Conservation (phyloP, 2,888 invertebrate genomes). For the Harmothoe impar region DNA sequence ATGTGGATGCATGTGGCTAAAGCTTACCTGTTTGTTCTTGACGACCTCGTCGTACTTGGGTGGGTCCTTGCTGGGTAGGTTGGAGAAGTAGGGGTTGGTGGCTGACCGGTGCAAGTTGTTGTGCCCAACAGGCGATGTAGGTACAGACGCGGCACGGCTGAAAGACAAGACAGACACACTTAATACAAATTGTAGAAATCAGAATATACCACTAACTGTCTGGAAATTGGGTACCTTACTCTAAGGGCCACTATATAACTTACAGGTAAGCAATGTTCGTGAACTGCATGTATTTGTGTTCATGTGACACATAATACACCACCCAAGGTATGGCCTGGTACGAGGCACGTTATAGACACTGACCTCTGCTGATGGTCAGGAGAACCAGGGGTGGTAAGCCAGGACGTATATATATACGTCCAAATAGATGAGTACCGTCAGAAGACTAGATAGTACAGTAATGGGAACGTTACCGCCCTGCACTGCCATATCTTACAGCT, state of each 20-base stretch:
- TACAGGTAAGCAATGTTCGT: too few species aligned
- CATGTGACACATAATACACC: too few species aligned
- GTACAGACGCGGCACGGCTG: constrained; percentile 71
- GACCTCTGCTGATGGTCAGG: too few species aligned
- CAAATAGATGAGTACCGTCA: constrained; percentile 13
- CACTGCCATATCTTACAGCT: neutral
- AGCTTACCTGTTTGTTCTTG: constrained; percentile 80
- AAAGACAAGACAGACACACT: neutral
- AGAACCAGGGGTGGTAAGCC: neutral
- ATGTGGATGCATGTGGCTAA: too few species aligned
- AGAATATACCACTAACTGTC: too few species aligned
- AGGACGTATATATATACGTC: neutral
- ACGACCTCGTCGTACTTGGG: constrained; percentile 90
- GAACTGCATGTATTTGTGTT: too few species aligned
- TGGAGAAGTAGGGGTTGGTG: constrained; percentile 76
- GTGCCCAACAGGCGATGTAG: constrained; percentile 69
- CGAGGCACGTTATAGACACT: too few species aligned
- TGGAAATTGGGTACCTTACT: too few species aligned
- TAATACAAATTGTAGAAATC: too few species aligned
- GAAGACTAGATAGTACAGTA: neutral
- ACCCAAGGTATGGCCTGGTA: too few species aligned
- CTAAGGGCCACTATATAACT: too few species aligned
- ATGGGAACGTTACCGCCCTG: neutral
- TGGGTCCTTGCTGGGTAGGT: constrained; percentile 84
- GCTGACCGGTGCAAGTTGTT: constrained; percentile 69